phyloP scores from a whole-genome alignment of 2,113 vertebrate genomes.

The Triplophysa tibetana region DNA sequence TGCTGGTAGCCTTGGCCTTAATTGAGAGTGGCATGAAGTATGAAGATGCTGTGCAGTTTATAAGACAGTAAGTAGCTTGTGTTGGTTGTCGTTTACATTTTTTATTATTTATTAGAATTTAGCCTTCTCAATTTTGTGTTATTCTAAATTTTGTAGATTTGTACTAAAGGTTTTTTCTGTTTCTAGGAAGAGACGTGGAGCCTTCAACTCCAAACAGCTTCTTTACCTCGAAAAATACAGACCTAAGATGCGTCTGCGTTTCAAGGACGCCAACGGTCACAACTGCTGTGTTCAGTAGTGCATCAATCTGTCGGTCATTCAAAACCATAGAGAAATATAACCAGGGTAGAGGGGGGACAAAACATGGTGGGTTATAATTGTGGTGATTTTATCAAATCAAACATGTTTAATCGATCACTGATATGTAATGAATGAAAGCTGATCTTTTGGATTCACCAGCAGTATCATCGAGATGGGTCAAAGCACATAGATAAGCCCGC shows the following conservation, averaged over 20 bases:
- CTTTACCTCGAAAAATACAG: constrained; percentile 99
- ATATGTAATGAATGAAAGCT: constrained; percentile 68
- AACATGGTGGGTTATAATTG: constrained; percentile 76
- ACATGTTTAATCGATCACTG: constrained; percentile 71
- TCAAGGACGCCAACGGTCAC: constrained; percentile 92
- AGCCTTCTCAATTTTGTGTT: background rate
- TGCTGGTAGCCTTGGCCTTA: constrained; percentile 95
- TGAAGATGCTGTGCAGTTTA: constrained; percentile 98
- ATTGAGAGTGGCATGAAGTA: constrained; percentile 99
- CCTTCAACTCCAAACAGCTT: constrained; percentile 99
- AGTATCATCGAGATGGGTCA: constrained; percentile 71
- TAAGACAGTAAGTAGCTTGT: constrained; percentile 89
- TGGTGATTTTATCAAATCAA: constrained; percentile 75
- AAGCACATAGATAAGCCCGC: constrained; percentile 76
- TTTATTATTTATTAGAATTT: too few relatives aligned
- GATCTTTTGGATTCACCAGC: constrained; percentile 77
- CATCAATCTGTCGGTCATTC: constrained; percentile 53
- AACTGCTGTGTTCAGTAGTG: constrained; percentile 92
- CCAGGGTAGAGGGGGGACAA: constrained; percentile 56
- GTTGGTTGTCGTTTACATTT: background rate
- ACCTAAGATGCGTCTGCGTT: constrained; percentile 95
- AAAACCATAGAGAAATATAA: constrained; percentile 61
- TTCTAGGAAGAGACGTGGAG: constrained; percentile 96
- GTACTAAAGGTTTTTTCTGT: constrained; percentile 32
- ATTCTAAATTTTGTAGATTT: background rate